A percentile compares a stretch with the other conserved stretches of the same genome.
Evolutionary conservation across 2,888 invertebrate genomes (phyloP).

Genomic region (Neocrepidodera transversa): DNA sequence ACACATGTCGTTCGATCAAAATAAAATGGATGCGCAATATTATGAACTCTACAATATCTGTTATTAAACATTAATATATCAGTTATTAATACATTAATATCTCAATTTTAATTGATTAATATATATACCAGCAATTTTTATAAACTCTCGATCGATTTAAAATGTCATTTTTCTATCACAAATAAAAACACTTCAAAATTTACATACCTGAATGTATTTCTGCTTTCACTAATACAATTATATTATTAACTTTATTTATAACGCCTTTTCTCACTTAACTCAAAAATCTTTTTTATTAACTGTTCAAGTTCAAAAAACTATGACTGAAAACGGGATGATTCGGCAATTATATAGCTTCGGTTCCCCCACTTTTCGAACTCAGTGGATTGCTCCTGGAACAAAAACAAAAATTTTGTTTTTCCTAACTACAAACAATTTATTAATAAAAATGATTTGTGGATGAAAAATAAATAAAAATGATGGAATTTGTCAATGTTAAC

Average conservation of each 20-base stretch:
- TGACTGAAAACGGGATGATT: not conserved
- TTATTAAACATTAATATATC: too few species aligned
- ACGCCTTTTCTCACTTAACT: not conserved
- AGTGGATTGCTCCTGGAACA: not conserved
- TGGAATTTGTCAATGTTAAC: not conserved
- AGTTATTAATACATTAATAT: too few species aligned
- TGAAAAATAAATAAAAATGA: slow-evolving; percentile 7
- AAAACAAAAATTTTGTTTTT: slow-evolving; percentile 16
- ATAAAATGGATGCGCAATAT: too few species aligned
- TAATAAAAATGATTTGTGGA: not conserved
- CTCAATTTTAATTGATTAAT: not conserved
- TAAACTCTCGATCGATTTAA: not conserved
- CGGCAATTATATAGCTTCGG: slow-evolving; percentile 20
- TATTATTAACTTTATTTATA: not conserved
- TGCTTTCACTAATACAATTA: not conserved
- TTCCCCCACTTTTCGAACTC: slow-evolving; percentile 14
- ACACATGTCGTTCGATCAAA: too few species aligned
- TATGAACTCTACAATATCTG: too few species aligned
- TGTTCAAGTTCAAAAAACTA: too few species aligned
- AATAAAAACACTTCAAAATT: not conserved
- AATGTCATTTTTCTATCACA: not conserved
- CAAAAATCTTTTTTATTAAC: not conserved
- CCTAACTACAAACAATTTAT: slow-evolving; percentile 11
- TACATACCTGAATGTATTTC: slow-evolving; percentile 2
- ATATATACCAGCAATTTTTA: not conserved